A percentile compares a stretch with the other conserved stretches of the same genome.
These are phyloP conservation scores for Carettochelys insculpta DNA, from an alignment of 2,113 vertebrate species.

Conservation along the genomic window DNA sequence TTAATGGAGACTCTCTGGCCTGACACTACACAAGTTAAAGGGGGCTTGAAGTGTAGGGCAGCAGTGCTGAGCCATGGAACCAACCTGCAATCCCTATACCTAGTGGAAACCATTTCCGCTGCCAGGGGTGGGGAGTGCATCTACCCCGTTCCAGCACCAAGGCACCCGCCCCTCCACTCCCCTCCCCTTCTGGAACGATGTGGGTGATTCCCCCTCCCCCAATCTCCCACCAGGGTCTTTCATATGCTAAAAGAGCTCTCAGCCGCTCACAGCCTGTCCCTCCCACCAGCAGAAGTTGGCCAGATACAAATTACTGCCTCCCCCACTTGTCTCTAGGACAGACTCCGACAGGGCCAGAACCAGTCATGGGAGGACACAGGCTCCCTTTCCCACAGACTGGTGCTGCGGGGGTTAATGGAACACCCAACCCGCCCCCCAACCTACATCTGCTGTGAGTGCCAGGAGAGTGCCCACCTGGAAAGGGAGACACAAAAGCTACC, in stretches of 20 bases:
- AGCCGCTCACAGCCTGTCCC: not conserved
- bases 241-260: not conserved
- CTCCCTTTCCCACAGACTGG: not conserved
- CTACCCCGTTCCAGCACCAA: no score
- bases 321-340: no score
- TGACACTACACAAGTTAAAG: accelerated
- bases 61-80: no score
- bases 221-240: not conserved
- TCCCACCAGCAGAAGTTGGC: not conserved
- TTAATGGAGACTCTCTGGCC: accelerated
- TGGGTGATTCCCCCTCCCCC: not conserved
- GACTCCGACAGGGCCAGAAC: no score
- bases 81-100: no score
- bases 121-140: no score
- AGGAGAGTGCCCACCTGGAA: no score
- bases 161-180: no score
- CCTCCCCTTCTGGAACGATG: not conserved
- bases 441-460: not conserved
- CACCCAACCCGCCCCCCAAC: no score
- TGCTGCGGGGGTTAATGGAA: not conserved
- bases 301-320: not conserved
- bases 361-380: not conserved
- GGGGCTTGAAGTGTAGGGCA: no score
- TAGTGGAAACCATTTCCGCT: no score
- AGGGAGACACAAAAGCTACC: not conserved